Evolutionary conservation across 2,113 vertebrate genomes (phyloP).

Genomic region (Saimiri boliviensis): DNA sequence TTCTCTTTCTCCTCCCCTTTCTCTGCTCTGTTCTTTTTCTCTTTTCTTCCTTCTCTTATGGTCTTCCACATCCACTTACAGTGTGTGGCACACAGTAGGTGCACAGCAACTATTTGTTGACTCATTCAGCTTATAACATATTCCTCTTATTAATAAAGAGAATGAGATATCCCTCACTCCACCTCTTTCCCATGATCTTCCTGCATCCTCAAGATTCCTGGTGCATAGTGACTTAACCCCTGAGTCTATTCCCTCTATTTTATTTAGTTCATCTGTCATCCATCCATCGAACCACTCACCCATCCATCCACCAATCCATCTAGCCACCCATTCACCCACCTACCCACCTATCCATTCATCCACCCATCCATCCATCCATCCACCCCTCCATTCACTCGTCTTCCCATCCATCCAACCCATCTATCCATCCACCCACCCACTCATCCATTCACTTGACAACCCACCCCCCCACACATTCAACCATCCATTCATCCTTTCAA

Average conservation of each 20-base stretch:
- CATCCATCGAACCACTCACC: background rate
- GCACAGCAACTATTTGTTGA: background rate
- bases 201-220: background rate
- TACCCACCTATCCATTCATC: background rate
- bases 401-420: background rate
- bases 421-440: background rate
- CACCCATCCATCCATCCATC: background rate
- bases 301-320: too few relatives aligned
- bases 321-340: too few relatives aligned
- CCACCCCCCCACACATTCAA: too few relatives aligned
- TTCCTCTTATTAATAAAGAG: background rate
- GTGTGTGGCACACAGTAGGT: background rate
- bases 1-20: too few relatives aligned
- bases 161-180: background rate
- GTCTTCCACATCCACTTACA: background rate
- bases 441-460: too few relatives aligned
- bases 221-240: background rate
- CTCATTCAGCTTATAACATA: background rate
- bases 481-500: fast-evolving
- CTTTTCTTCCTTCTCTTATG: background rate
- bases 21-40: background rate
- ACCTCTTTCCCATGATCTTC: background rate
- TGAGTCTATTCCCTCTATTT: background rate
- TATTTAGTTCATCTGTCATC: background rate
- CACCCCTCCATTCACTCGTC: fast-evolving